phyloP scores from a whole-genome alignment of 2,888 invertebrate species.

The Xanthostigma xanthostigma region DNA sequence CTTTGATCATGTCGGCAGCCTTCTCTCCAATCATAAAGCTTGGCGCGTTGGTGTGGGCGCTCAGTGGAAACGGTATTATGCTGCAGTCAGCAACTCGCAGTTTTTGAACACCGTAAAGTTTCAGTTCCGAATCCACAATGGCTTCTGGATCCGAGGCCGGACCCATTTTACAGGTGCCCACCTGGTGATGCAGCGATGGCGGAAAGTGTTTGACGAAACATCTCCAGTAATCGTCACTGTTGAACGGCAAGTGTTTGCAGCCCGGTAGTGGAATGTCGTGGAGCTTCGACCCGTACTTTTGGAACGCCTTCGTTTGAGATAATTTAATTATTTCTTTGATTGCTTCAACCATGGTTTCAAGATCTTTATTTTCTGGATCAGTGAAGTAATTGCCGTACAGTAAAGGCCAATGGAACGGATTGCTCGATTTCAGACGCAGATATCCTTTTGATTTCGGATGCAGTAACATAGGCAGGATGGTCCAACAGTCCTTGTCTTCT shows the following conservation, averaged over 20 bases:
- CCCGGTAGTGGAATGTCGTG: conserved; percentile 37
- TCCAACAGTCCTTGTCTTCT: conserved; percentile 31
- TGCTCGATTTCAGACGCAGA: conserved; percentile 30
- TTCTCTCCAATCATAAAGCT: conserved; percentile 62
- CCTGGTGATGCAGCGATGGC: conserved; percentile 50
- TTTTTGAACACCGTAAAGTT: conserved; percentile 41
- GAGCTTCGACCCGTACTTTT: conserved; percentile 40
- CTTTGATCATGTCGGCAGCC: conserved; percentile 45
- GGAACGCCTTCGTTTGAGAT: conserved; percentile 31
- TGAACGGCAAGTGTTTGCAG: conserved; percentile 35
- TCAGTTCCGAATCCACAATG: conserved; percentile 46
- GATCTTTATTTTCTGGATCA: conserved; percentile 29
- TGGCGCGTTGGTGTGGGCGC: conserved; percentile 50
- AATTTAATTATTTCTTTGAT: conserved; percentile 32
- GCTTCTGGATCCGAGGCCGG: conserved; percentile 37
- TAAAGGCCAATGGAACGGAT: conserved; percentile 42
- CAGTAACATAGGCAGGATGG: conserved; percentile 38
- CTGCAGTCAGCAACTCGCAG: conserved; percentile 54
- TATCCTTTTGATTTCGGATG: conserved; percentile 37
- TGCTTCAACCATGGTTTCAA: conserved; percentile 34
- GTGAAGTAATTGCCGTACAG: conserved; percentile 44
- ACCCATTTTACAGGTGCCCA: conserved; percentile 57
- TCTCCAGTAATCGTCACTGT: conserved; percentile 49
- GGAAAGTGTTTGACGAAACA: conserved; percentile 44
- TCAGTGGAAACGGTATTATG: conserved; percentile 48